These are phyloP conservation scores for Iphiclides podalirius DNA, from an alignment of 2,888 invertebrate species.

Conservation along the genomic window DNA sequence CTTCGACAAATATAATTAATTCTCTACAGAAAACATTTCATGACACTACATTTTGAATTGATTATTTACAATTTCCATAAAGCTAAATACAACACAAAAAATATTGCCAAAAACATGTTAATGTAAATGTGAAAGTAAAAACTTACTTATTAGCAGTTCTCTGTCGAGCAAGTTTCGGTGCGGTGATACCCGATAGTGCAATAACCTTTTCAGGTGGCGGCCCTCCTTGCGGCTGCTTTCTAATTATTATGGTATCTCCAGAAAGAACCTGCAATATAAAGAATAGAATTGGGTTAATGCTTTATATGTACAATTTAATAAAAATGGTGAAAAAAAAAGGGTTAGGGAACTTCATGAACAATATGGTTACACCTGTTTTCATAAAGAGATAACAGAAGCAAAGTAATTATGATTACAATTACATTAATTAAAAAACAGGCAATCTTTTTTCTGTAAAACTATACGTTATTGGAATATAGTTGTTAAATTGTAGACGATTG, in stretches of 20 bases:
- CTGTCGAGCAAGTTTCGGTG: slow-evolving; percentile 88
- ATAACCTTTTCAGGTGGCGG: slow-evolving; percentile 96
- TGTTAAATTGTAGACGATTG: no score
- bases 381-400: neutral
- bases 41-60: no score
- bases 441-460: no score
- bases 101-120: no score
- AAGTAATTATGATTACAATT: neutral
- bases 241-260: slow-evolving; percentile 96
- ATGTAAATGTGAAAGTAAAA: slow-evolving; percentile 12
- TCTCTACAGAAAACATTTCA: no score
- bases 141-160: slow-evolving; percentile 67
- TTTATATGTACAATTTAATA: no score
- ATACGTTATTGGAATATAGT: no score
- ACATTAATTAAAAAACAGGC: no score
- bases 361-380: neutral
- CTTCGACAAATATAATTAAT: no score
- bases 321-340: no score
- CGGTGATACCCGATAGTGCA: slow-evolving; percentile 93
- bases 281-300: neutral
- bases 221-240: slow-evolving; percentile 91
- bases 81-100: no score
- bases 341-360: neutral
- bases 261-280: slow-evolving; percentile 88
- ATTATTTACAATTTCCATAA: no score